Conservation (phyloP, 1,140 invertebrate species). For the Formica selysi region DNA sequence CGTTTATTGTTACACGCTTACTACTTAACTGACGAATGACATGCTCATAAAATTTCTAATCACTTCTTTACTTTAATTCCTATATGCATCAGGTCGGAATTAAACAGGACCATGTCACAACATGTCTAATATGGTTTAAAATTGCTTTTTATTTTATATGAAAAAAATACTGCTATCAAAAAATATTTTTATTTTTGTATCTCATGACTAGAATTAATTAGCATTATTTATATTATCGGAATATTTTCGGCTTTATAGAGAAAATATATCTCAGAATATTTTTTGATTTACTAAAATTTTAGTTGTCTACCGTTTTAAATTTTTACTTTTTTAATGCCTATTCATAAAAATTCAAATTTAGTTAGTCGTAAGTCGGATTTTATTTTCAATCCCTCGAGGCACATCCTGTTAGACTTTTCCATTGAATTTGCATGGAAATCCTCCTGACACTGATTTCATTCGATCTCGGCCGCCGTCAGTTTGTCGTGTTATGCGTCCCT, state of each 20-base stretch:
- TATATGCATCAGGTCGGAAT: background rate
- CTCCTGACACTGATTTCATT: conserved; percentile 55
- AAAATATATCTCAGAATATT: conserved; percentile 1
- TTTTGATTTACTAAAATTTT: background rate
- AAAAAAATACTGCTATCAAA: background rate
- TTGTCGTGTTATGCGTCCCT: conserved; percentile 25
- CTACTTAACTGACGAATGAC: conserved; percentile 34
- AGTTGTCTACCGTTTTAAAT: background rate
- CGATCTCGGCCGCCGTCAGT: background rate
- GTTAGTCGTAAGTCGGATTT: background rate
- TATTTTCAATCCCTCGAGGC: conserved; percentile 28
- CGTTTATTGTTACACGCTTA: conserved; percentile 39
- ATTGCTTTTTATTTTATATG: conserved; percentile 9
- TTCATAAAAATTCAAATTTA: conserved; percentile 33
- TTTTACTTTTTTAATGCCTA: conserved; percentile 6
- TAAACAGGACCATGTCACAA: background rate
- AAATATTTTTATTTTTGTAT: conserved; percentile 7
- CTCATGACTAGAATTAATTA: background rate
- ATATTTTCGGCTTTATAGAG: background rate
- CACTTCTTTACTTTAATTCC: background rate
- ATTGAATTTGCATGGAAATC: conserved; percentile 50
- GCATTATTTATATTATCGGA: background rate
- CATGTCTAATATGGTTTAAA: background rate
- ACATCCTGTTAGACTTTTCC: conserved; percentile 38
- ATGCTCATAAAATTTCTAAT: conserved; percentile 26